These are phyloP conservation scores for Rhizoglyphus robini DNA, from an alignment of 1,140 invertebrate genomes.

Conservation along the genomic window DNA sequence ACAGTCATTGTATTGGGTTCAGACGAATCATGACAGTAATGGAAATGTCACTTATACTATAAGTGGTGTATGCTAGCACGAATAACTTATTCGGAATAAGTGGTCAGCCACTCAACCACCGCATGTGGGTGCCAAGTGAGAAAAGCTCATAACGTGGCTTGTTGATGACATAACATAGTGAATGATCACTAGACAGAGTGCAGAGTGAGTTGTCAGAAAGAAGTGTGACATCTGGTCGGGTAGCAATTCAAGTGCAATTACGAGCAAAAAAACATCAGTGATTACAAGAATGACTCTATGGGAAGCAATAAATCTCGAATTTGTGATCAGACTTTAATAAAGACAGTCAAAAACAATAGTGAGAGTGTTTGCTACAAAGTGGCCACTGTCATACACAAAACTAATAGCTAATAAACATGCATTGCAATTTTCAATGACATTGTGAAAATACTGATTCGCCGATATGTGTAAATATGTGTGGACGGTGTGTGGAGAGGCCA, in stretches of 20 bases:
- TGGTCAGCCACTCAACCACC: neutral
- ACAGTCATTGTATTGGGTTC: too few species aligned
- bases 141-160: neutral
- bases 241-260: too few species aligned
- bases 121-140: neutral
- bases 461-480: neutral
- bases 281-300: too few species aligned
- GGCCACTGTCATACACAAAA: neutral
- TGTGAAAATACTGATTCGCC: conserved; percentile 4
- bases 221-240: too few species aligned
- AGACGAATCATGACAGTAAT: neutral
- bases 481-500: too few species aligned
- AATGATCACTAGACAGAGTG: too few species aligned
- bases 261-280: too few species aligned
- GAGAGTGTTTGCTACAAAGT: neutral
- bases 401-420: neutral
- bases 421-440: neutral
- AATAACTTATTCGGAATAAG: too few species aligned
- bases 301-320: too few species aligned
- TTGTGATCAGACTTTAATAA: too few species aligned
- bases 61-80: neutral
- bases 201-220: too few species aligned
- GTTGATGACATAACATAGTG: too few species aligned
- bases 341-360: neutral
- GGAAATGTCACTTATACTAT: neutral